Evolutionary conservation across 2,888 invertebrate species (phyloP).

Genomic region (Acanthosepion pharaonis): DNA sequence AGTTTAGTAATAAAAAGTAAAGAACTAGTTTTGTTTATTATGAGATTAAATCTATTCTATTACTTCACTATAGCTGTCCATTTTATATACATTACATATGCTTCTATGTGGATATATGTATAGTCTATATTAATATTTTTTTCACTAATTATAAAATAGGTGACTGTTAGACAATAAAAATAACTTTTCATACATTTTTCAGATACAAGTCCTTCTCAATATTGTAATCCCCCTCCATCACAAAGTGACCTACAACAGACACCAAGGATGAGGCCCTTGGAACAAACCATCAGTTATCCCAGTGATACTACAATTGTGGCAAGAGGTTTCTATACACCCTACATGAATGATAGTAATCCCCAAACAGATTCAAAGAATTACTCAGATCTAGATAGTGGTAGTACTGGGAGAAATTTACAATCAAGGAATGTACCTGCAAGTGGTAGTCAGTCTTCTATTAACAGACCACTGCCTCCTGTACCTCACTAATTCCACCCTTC

Average conservation of each 20-base stretch:
- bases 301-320: constrained; percentile 33
- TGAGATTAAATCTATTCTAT: not conserved
- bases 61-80: not conserved
- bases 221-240: not conserved
- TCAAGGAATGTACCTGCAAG: not conserved
- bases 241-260: constrained; percentile 33
- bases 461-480: not conserved
- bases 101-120: not conserved
- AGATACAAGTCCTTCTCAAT: not conserved
- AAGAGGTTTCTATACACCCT: not conserved
- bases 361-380: constrained; percentile 22
- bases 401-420: constrained; percentile 16
- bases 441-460: not conserved
- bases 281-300: not conserved
- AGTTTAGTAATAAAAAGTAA: too few species aligned
- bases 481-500: not conserved
- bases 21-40: not conserved
- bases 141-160: not conserved
- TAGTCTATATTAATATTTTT: not conserved
- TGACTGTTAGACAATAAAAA: too few species aligned
- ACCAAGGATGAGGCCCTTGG: not conserved
- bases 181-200: not conserved
- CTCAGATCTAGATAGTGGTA: not conserved
- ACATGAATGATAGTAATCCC: not conserved
- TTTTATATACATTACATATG: not conserved